Base-by-base conservation (phyloP, 2,113 vertebrate species). In the Sander lucioperca region DNA sequence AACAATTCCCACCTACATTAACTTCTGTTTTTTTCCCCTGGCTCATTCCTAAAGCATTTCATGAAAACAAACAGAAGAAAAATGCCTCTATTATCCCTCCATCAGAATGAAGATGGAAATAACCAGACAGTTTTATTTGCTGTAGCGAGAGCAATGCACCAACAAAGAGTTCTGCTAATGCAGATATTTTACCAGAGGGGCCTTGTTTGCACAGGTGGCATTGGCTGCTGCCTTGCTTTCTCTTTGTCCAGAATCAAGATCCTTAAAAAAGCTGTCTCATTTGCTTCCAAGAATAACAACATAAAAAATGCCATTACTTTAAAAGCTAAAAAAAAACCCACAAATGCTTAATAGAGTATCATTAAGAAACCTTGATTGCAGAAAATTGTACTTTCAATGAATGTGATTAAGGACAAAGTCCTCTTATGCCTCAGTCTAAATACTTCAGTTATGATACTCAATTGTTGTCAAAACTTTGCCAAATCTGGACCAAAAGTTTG, bases 131-230 rank as follows among this genome's bases (percentile, higher is more conserved):
- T 82, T 77, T 58, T 82, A 85, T 86, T 86, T 79, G 81, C 85
- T 85, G 81, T 16, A 83, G 77, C 1, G 13, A 62, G 82, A 89
- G 77, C 74, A 57, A 58, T 76, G 68, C 82, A 85, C 65, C 67
- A 74, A 84, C 66, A 64, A 69, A 56, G 87, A 66, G 82, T 85
- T 83, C 53, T 69, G 79, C 79, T 69, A 83, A 88, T 53, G 82
- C 79, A 79, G 81, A 79, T 89, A 79, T 86, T 82, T 85, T 79
- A 88, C 86, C 83, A 92, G 88, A 86, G 72, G 59, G 70, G 59
- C 67, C 79, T 77, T 95, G 92, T 95, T 95, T 95, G 91, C 87
- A 94, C 94, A 95, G 94, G 94, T 95, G 94, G 89, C 87, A 89
- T 68, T 79, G 85, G 88, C 89, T 81, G 68, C 88, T 86, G 88